phyloP scores from a whole-genome alignment of 2,113 vertebrate genomes.

The Archilochus colubris region DNA sequence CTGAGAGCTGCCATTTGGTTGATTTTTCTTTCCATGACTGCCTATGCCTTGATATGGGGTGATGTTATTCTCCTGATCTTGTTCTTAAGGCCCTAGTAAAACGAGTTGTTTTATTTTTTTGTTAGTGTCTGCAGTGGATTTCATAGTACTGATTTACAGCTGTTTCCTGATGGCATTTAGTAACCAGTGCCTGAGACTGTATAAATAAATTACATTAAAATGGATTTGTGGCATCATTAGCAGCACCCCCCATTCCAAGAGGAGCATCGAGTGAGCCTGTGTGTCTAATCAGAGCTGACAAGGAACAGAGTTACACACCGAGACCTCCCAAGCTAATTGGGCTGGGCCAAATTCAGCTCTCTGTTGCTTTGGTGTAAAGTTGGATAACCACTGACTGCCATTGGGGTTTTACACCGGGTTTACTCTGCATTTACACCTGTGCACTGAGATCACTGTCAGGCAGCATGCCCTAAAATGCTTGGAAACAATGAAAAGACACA shows the following conservation, averaged over 20 bases:
- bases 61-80: neutral
- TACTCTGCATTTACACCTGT: neutral
- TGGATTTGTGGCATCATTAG: constrained; percentile 25
- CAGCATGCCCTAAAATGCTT: neutral
- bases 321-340: neutral
- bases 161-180: constrained; percentile 16
- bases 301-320: neutral
- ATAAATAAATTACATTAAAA: constrained; percentile 45
- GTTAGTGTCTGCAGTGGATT: neutral
- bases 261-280: neutral
- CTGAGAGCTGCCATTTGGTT: neutral
- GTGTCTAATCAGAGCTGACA: constrained; percentile 47
- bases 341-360: neutral
- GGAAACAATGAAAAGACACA: rapidly evolving
- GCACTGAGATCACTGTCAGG: neutral
- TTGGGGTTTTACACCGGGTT: neutral
- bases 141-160: constrained; percentile 8
- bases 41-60: neutral
- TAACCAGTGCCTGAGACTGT: neutral
- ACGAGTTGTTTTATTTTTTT: neutral
- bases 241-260: constrained; percentile 28
- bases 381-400: neutral
- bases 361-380: neutral
- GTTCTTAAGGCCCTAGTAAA: constrained; percentile 12
- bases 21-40: constrained; percentile 6